Evolutionary conservation across 1,140 invertebrate genomes (phyloP), one percentile per base, ranked within the genome.

Genomic region (Drosophila ercepeae): DNA sequence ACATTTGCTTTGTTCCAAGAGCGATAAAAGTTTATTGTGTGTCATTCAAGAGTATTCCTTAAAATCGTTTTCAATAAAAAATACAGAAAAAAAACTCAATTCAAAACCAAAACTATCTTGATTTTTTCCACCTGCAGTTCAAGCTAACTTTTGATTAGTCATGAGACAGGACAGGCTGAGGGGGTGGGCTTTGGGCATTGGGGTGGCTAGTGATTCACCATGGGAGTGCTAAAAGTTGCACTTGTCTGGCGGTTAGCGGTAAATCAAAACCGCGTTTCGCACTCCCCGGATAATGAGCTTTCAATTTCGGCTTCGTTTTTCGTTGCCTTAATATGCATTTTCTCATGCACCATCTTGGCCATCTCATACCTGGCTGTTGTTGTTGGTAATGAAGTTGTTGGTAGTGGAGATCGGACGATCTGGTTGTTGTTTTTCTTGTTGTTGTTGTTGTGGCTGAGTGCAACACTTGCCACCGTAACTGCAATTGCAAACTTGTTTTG

Each of bases 401-500:
- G 36, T 39, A 14, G 36, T 39, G 36, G 36, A 3, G 36, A 39
- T 14, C n/a, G 13, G 36, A 13, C 36, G 36, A 39, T 39, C 36
- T 39, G n/a, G 36, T 39, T 63, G 41, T 39, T 44, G 55, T 39
- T 67, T 16, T 55, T 32, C 11, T 58, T 23, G 48, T 32, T 16
- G 54, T 29, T 36, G 49, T 11, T 51, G 54, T 8, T 68, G 53
- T 21, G 44, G 64, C 61, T 59, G 29, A 32, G 29, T 32, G 64
- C 64, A 54, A 41, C 70, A 53, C 61, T 68, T 78, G 57, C 55
- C 71, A 60, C 57, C 27, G 53, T 55, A 64, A 70, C 67, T 76
- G 67, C 69, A 72, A 74, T 74, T 77, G 58, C 63, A 83, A 77
- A 82, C 78, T 67, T 59, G 77, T 76, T 82, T 72, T 64, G 77